Evolutionary conservation across 2,113 vertebrate species (phyloP), one percentile per base, ranked within the genome.

Genomic region (Diphyllodes magnificus): DNA sequence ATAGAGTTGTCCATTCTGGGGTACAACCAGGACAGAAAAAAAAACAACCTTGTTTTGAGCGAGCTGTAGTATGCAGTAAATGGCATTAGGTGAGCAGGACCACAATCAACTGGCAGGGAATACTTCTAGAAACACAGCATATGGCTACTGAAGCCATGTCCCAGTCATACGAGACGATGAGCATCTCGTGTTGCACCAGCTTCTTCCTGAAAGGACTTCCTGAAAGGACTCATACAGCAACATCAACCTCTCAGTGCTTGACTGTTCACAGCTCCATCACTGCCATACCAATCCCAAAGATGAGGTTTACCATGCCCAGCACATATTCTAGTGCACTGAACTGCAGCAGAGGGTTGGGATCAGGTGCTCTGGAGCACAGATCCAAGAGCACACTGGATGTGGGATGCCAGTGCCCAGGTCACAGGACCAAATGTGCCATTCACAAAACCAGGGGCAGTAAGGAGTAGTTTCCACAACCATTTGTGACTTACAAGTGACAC

Each of bases 301-400:
- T 5, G 45, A 76, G 27, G 31, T 9, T 37, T 37, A 40, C 13
- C 16, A 14, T 4, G 22, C 13, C 33, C 53, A 88, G 30, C 24
- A n/a, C 15, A n/a, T 6, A 9, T 18, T 47, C 44, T 42, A 63
- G 25, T 5, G n/a, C 33, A 27, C 39, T 0, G 0, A 56, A 31
- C n/a, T 72, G 27, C 31, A 79, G 79, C 40, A 77, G 21, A 47
- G 70, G 15, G 37, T 11, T 0, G 0, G 39, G 40, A 68, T 54
- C 57, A n/a, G 53, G 19, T 21, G 40, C n/a, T 92, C 40, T 10
- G 19, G 37, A 69, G n/a, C 49, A 64, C 15, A 47, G 47, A 82
- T 30, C 44, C 19, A 66, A 79, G 57, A 68, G 33, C 49, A 28
- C 59, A 33, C 9, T 11, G 11, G 8, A 42, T 44, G 21, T 13